A percentile compares a stretch with the other conserved stretches of the same genome.
Evolutionary conservation across 2,888 invertebrate species (phyloP).

Genomic region (Drosophila borealis): DNA sequence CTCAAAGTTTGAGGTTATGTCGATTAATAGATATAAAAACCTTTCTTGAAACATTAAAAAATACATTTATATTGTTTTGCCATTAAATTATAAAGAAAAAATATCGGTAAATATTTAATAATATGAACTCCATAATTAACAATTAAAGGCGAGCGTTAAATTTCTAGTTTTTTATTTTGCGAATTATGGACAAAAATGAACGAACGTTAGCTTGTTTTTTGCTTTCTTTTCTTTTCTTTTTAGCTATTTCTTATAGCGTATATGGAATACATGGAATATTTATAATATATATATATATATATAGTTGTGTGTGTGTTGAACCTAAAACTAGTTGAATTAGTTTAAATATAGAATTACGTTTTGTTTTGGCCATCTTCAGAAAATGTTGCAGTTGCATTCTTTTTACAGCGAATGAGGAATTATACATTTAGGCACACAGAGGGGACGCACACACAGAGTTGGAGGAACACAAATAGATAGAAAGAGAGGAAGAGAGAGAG

Average conservation of each 20-base stretch:
- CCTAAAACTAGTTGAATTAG: slow-evolving; percentile 25
- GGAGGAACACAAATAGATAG: not conserved
- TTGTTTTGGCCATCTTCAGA: slow-evolving; percentile 12
- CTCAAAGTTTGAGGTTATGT: not conserved
- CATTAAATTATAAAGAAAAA: too few species aligned
- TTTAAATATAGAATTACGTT: slow-evolving; percentile 10
- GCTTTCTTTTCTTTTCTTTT: not conserved
- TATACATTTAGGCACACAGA: slow-evolving; percentile 22
- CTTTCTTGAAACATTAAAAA: too few species aligned
- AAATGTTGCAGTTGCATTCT: slow-evolving; percentile 10
- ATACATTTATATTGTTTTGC: too few species aligned
- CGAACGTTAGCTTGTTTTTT: not conserved
- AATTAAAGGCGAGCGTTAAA: too few species aligned
- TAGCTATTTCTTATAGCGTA: slow-evolving; percentile 15
- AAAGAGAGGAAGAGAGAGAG: not conserved
- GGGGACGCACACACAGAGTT: not conserved
- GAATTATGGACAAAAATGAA: slow-evolving; percentile 23
- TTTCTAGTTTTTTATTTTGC: slow-evolving; percentile 26
- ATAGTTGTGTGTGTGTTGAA: too few species aligned
- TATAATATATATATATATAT: slow-evolving; percentile 8
- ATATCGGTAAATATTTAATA: too few species aligned
- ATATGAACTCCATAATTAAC: too few species aligned
- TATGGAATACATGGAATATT: slow-evolving; percentile 39
- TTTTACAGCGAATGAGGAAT: slow-evolving; percentile 37
- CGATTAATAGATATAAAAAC: too few species aligned